Conservation (phyloP, 2,888 invertebrate genomes). For the Cantharis rufa region DNA sequence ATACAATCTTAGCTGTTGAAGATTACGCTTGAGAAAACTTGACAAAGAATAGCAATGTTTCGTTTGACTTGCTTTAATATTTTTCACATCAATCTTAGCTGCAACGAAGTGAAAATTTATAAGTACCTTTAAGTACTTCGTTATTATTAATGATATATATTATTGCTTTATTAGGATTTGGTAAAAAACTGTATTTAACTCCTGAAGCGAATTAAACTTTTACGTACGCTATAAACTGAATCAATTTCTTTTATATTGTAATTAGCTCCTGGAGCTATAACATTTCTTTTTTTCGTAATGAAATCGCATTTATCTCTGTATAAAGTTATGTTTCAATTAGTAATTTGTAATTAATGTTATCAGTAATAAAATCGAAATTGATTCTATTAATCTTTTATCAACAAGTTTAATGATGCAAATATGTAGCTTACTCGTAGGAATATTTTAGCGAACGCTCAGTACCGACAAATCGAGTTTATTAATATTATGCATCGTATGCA, state of each 20-base stretch:
- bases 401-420: background rate
- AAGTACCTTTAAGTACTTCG: no score
- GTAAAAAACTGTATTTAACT: background rate
- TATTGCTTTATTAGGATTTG: background rate
- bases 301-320: background rate
- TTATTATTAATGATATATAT: no score
- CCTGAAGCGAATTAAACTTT: background rate
- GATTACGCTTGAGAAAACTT: background rate
- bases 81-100: background rate
- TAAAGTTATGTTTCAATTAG: background rate
- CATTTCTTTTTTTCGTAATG: background rate
- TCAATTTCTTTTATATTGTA: no score
- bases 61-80: background rate
- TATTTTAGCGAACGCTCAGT: conserved; percentile 15
- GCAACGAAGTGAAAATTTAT: background rate
- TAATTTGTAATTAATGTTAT: background rate
- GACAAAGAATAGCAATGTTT: background rate
- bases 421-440: background rate
- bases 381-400: background rate
- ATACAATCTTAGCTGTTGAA: background rate
- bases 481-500: conserved; percentile 36
- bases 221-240: no score
- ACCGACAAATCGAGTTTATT: conserved; percentile 27
- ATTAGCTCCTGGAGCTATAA: no score
- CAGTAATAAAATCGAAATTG: background rate